phyloP scores from a whole-genome alignment of 2,888 invertebrate species.

The Athetis lepigone region DNA sequence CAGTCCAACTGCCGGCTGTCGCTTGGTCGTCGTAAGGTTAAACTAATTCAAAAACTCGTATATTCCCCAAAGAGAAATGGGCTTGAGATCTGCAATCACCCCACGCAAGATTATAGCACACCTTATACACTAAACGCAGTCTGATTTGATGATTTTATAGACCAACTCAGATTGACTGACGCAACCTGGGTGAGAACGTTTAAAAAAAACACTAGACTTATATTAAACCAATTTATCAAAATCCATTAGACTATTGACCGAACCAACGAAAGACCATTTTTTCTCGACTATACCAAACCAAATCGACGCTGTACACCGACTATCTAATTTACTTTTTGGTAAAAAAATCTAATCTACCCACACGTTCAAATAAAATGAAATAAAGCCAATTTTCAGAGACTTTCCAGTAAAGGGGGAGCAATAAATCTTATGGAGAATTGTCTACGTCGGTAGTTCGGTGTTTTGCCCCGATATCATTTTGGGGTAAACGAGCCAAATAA shows the following conservation, averaged over 20 bases:
- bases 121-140: too few species aligned
- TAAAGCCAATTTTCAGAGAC: constrained; percentile 72
- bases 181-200: too few species aligned
- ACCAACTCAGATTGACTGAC: too few species aligned
- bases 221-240: too few species aligned
- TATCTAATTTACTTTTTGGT: constrained; percentile 43
- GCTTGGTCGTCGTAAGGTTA: too few species aligned
- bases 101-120: too few species aligned
- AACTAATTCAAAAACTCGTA: too few species aligned
- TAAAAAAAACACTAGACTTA: too few species aligned
- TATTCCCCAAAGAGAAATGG: too few species aligned
- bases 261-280: neutral
- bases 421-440: constrained; percentile 75
- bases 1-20: too few species aligned
- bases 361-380: constrained; percentile 74
- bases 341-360: constrained; percentile 56
- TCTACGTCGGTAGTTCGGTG: constrained; percentile 61
- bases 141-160: too few species aligned
- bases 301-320: constrained; percentile 10
- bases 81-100: too few species aligned
- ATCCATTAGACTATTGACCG: neutral
- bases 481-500: constrained; percentile 44
- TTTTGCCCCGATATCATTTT: constrained; percentile 49
- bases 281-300: constrained; percentile 3
- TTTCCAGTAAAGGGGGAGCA: constrained; percentile 74